These are phyloP conservation scores for Helarctos malayanus DNA, from an alignment of 2,797 vertebrate genomes.

Conservation along the genomic window DNA sequence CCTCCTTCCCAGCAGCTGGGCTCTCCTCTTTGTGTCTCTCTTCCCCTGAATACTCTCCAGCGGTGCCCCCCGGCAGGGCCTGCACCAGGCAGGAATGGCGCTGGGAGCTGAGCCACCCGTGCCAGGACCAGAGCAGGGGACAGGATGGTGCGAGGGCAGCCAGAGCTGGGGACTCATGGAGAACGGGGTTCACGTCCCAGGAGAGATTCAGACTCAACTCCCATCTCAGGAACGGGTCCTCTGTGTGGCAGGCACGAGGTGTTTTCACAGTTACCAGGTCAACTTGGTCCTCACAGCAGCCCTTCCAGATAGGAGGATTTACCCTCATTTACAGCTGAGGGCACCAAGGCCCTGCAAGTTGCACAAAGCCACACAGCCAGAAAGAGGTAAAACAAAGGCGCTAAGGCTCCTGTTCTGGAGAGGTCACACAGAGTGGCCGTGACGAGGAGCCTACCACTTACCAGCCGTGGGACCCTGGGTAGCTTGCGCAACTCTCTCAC, in stretches of 20 bases:
- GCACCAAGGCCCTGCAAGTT: not conserved
- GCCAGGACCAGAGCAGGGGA: not conserved
- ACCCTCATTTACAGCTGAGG: not conserved
- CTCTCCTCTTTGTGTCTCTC: not conserved
- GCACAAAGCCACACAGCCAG: not conserved
- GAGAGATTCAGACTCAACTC: not conserved
- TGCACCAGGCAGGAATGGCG: not conserved
- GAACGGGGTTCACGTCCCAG: not conserved
- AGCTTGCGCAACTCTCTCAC: not conserved
- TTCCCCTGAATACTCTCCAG: fast-evolving
- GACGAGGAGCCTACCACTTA: not conserved
- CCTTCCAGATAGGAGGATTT: not conserved
- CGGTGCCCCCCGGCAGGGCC: fast-evolving
- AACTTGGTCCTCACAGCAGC: not conserved
- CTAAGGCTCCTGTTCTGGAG: not conserved
- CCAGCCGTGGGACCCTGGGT: not conserved
- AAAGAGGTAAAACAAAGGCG: not conserved
- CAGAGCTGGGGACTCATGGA: not conserved
- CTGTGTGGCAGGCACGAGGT: fast-evolving
- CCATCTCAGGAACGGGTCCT: not conserved
- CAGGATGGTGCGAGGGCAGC: not conserved
- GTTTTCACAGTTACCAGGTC: not conserved
- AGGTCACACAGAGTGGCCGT: not conserved
- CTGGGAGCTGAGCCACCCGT: not conserved
- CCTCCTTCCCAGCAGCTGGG: not conserved